Evolutionary conservation across 2,888 invertebrate genomes (phyloP), one percentile per base, ranked within the genome.

Genomic region (Bhutanitis thaidina): DNA sequence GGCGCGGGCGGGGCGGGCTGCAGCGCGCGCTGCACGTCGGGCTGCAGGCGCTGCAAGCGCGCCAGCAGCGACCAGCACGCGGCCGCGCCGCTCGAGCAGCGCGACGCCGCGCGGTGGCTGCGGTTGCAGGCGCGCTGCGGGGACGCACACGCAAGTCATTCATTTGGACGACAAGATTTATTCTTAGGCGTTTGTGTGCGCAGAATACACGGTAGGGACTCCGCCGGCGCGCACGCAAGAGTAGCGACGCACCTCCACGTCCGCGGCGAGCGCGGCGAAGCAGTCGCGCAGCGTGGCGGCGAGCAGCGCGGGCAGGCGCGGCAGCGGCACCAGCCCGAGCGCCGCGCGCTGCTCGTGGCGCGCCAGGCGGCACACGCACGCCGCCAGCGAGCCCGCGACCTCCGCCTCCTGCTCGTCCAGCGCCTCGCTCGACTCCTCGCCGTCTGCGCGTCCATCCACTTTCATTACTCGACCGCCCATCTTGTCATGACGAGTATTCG

Each of bases 291-390:
- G 94, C 55, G 98, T 93, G 36, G 93, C 92, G 60, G 96, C 94
- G 70, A 98, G 95, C 7, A 97, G 94, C 60, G 94, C 92, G 27
- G 95, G 94, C 71, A 96, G 94, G 61, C 95, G 93, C 36, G 94
- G 93, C 55, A 93, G 83, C 7, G 97, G 96, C 68, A 98, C 94
- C 7, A 98, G 94, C 29, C 95, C 96, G 43, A 94, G 92, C 91
- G 98, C 94, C 29, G 95, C 80, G 43, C 93, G 91, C 58, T 95
- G 93, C 80, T 98, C 98, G 77, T 95, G 94, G 64, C 97, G 95
- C 91, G 98, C 95, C 13, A 98, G 87, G 51, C 95, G 93, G 55
- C 95, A 94, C 53, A 97, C 87, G 0, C 95, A 96, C 29, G 96
- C 93, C 3, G 97, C 93, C 65, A 96, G 91, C 37, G 95, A 92